Base-by-base conservation (phyloP, 2,797 vertebrate genomes). In the Coreius guichenoti region DNA sequence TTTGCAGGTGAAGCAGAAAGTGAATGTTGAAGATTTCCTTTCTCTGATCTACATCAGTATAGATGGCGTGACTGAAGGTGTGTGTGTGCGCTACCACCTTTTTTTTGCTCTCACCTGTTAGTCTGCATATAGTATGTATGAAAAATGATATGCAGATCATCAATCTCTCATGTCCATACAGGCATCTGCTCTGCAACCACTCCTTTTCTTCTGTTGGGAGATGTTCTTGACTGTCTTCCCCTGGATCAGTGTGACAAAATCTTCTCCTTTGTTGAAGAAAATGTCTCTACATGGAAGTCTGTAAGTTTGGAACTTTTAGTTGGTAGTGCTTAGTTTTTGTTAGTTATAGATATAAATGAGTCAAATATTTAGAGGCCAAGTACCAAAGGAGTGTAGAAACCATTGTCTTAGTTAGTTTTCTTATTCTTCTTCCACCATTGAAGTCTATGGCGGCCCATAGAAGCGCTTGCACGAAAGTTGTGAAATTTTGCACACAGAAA, bases 251-350 rank as follows among this genome's bases (percentile, higher is more conserved):
- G 98, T 91, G 98, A 99, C 92, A 97, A 92, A 91, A 99, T 99
- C 89, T 99, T 99, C 93, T 97, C 97, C 49, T 99, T 99, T 89
- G 98, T 99, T 1, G 98, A 99, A 93, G 97, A 99, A 90, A 99
- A 99, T 86, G 98, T 99, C 80, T 96, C 97, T 87, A 99, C 98
- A 0, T 99, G 98, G 98, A 99, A 99, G 92, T 98, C 98, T 0
- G 98, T 99, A 93, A 93, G 93, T 95, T 56, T 72, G 17, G 9
- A 75, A 5, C 19, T 2, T 61, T n/a, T 54, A 8, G 1, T 36
- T 65, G 29, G 3, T 43, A 3, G 17, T 33, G 9, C 2, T 72
- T 14, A 6, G 54, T 39, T 63, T 65, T 19, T 31, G 29, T 76
- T 8, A 29, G 1, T 26, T 19, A 8, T 33, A 23, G 26, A 33